These are phyloP conservation scores for Mactra quadrangularis DNA, from an alignment of 1,140 invertebrate genomes.

Conservation along the genomic window DNA sequence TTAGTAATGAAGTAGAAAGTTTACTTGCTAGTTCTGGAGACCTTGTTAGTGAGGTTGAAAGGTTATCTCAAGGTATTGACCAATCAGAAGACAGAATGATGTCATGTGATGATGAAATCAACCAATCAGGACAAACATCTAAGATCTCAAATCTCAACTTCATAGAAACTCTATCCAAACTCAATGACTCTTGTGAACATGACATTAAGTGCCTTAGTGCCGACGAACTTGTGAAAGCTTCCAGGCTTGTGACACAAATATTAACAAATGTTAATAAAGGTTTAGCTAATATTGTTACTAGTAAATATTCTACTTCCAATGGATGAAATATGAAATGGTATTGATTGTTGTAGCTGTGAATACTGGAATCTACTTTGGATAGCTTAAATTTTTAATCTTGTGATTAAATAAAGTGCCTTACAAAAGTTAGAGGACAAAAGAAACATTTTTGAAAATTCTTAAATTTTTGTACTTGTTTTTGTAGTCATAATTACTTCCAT, in stretches of 20 bases:
- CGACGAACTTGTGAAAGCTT: conserved; percentile 22
- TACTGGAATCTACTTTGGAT: no score
- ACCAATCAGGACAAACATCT: neutral
- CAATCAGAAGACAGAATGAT: neutral
- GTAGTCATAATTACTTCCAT: no score
- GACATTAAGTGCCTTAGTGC: conserved; percentile 7
- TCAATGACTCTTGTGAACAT: neutral
- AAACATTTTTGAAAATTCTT: no score
- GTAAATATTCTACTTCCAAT: neutral
- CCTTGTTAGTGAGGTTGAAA: neutral
- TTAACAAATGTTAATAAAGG: conserved; percentile 1
- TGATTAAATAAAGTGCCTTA: no score
- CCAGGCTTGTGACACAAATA: neutral
- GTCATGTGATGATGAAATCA: neutral
- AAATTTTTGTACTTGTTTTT: no score
- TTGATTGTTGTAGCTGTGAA: neutral
- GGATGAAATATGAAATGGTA: neutral
- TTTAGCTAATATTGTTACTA: conserved; percentile 9
- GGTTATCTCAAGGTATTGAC: neutral
- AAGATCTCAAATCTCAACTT: neutral
- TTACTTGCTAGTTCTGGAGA: conserved; percentile 8
- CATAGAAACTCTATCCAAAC: neutral
- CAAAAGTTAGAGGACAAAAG: no score
- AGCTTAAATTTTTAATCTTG: no score
- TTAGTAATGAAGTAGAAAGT: neutral